Evolutionary conservation across 2,797 vertebrate species (phyloP), one percentile per base, ranked within the genome.

Genomic region (Enteromius viviparus): DNA sequence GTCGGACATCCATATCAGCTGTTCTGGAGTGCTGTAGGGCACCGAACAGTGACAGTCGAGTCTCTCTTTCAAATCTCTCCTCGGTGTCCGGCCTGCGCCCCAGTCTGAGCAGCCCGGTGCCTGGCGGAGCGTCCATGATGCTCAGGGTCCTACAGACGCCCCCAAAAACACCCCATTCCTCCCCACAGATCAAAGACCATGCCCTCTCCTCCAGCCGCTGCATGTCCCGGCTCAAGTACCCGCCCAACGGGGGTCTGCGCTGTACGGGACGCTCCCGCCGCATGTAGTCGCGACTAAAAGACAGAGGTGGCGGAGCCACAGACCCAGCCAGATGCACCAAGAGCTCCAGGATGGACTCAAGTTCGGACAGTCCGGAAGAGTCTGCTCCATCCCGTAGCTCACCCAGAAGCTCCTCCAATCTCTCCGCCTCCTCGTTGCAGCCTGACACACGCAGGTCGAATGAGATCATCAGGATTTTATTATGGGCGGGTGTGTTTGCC

Each of bases 381-480:
- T 7, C 92, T 0, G 91, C 88, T 3, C 92, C 91, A 4, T 92
- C 92, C 1, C 90, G 91, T 76, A 99, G 90, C 40, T 62, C 91
- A 51, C 91, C 96, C 79, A 99, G 91, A 0, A 96, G 96, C 42
- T 93, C 94, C 91, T 99, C 98, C 89, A 99, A 85, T 32, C 93
- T 94, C 70, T 98, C 97, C 0, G 98, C 98, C 7, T 98, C 96
- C 32, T 95, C 93, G 17, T 91, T 86, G 40, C 95, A 93, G 14
- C 97, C 97, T 0, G 94, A 94, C 60, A 98, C 95, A 0, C 98
- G 93, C 85, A 99, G 80, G 89, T 98, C 96, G 84, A 99, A 99
- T 69, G 97, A 97, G 85, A 98, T 90, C 98, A 99, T 97, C 85
- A 99, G 91, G 79, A 98, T 90, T 92, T 94, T 97, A 92, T 97